A percentile compares a stretch with the other conserved stretches of the same genome.
Evolutionary conservation across 2,888 invertebrate genomes (phyloP).

Genomic region (Tridacna crocea): DNA sequence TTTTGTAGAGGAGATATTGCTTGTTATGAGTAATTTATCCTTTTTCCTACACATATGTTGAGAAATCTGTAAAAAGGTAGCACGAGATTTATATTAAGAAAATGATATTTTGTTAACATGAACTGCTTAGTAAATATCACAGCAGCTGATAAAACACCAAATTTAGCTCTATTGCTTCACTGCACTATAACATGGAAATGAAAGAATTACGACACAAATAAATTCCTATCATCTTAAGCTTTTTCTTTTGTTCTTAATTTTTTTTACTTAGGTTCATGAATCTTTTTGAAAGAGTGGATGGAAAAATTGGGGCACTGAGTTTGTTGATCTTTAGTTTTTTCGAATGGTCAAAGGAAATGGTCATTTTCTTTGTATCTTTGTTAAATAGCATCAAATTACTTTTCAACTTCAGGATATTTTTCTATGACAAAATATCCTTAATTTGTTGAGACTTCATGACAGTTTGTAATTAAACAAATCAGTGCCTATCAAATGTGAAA

Average conservation of each 20-base stretch:
- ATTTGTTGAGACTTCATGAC: too few relatives aligned
- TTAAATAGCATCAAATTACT: too few relatives aligned
- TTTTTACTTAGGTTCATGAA: not conserved
- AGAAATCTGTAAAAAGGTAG: too few relatives aligned
- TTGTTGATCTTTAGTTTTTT: not conserved
- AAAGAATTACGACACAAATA: not conserved
- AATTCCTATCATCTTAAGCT: not conserved
- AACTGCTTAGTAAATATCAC: too few relatives aligned
- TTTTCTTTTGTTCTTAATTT: not conserved
- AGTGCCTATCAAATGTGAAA: slow-evolving; percentile 1
- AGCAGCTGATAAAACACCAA: too few relatives aligned
- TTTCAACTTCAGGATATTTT: too few relatives aligned
- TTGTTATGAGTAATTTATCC: not conserved
- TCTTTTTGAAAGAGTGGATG: slow-evolving; percentile 3
- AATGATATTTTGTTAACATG: too few relatives aligned
- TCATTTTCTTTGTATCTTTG: too few relatives aligned
- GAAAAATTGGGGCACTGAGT: not conserved
- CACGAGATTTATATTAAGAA: too few relatives aligned
- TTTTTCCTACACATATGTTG: not conserved
- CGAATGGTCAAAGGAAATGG: not conserved
- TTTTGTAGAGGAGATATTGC: not conserved
- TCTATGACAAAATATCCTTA: too few relatives aligned
- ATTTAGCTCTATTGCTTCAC: too few relatives aligned
- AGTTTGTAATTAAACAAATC: not conserved
- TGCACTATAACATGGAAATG: not conserved